Conservation (phyloP, 1,140 invertebrate genomes). For the Scaptomyza graminum region DNA sequence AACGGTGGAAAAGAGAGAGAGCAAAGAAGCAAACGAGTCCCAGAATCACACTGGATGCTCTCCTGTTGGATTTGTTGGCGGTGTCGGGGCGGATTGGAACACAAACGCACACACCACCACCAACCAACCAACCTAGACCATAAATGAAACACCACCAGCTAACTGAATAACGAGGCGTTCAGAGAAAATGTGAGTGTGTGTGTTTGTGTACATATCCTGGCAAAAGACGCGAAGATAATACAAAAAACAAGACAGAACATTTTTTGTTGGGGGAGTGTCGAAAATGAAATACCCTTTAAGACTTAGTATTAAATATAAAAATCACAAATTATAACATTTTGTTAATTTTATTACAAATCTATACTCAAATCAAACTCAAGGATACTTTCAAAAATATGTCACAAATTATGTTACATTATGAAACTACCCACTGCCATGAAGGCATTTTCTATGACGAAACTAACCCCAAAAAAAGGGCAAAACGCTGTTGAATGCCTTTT, state of each 20-base stretch:
- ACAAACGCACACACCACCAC: background rate
- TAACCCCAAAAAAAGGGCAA: constrained; percentile 50
- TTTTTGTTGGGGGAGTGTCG: background rate
- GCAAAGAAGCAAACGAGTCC: background rate
- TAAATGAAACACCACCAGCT: background rate
- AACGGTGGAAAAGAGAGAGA: background rate
- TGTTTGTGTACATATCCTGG: constrained; percentile 37
- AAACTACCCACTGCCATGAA: background rate
- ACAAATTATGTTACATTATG: background rate
- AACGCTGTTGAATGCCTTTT: constrained; percentile 17
- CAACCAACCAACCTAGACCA: constrained; percentile 23
- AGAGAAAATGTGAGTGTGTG: constrained; percentile 2
- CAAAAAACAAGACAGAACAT: constrained; percentile 7
- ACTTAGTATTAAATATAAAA: no score
- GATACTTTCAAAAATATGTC: background rate
- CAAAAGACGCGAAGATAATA: constrained; percentile 59
- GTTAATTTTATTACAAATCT: no score
- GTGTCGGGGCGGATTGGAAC: constrained; percentile 19
- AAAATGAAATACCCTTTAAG: constrained; percentile 1
- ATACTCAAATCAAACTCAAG: background rate
- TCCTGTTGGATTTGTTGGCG: constrained; percentile 38
- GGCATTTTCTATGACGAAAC: no score
- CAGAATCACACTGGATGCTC: constrained; percentile 35
- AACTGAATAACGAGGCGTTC: background rate
- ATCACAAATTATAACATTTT: no score